These are phyloP conservation scores for Chloromyia formosa DNA, from an alignment of 2,888 invertebrate species.

Conservation along the genomic window DNA sequence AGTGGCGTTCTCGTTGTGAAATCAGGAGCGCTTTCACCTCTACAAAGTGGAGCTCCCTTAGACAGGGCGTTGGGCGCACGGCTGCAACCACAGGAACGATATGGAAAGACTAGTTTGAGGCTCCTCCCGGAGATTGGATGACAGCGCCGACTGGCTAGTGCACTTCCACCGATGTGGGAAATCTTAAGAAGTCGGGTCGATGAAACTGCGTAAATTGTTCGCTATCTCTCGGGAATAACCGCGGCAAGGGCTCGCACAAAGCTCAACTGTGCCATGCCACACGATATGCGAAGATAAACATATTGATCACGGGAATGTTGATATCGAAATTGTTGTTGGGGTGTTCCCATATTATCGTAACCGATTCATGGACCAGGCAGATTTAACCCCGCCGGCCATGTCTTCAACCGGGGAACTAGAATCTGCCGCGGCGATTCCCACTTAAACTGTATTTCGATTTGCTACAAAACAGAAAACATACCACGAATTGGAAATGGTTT, in stretches of 20 bases:
- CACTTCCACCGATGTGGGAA: background rate
- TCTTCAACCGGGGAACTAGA: no score
- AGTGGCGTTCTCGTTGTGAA: no score
- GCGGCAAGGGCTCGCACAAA: background rate
- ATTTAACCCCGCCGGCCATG: background rate
- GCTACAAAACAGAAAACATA: constrained; percentile 59
- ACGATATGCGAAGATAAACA: background rate
- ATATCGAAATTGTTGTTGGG: background rate
- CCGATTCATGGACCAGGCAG: background rate
- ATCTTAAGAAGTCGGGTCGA: background rate
- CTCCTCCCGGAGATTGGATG: background rate
- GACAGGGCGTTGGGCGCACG: background rate
- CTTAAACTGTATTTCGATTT: background rate
- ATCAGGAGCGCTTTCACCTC: no score
- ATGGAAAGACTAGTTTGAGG: background rate
- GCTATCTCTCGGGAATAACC: background rate
- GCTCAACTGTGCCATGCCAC: no score
- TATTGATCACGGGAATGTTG: background rate
- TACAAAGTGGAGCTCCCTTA: no score
- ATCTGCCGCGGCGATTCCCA: background rate
- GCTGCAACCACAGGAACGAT: background rate
- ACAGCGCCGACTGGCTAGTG: constrained; percentile 3
- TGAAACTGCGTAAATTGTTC: background rate
- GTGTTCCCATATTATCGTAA: no score
- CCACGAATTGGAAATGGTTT: constrained; percentile 89